Evolutionary conservation across 2,113 vertebrate species (phyloP).

Genomic region (Ammospiza caudacuta): DNA sequence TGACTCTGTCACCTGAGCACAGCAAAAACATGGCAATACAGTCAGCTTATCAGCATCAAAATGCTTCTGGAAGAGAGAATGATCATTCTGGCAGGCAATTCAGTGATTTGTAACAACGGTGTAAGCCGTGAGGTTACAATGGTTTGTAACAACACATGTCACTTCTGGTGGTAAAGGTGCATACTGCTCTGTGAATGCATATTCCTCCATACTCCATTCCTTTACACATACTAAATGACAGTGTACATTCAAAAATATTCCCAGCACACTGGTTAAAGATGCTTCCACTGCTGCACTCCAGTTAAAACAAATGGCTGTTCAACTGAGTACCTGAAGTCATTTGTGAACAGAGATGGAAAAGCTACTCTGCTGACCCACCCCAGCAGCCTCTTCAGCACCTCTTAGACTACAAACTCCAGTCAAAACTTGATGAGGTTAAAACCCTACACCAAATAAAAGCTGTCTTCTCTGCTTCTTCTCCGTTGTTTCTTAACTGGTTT

Average conservation of each 20-base stretch:
- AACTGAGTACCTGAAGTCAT: neutral
- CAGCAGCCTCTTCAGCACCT: neutral
- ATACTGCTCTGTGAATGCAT: neutral
- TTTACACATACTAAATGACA: neutral
- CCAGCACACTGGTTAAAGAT: neutral
- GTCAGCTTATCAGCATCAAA: neutral
- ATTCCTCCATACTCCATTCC: neutral
- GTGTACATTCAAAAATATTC: neutral
- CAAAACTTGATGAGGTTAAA: neutral
- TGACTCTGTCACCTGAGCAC: slow-evolving; percentile 85
- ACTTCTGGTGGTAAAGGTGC: neutral
- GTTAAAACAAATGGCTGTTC: neutral
- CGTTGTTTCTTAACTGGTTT: neutral
- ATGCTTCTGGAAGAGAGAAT: neutral
- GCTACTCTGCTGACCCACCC: neutral
- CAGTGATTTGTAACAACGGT: neutral
- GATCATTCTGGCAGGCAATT: neutral
- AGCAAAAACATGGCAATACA: neutral
- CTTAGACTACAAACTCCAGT: neutral
- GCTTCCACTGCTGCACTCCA: neutral
- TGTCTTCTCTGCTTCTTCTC: neutral
- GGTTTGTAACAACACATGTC: neutral
- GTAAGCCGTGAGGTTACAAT: neutral
- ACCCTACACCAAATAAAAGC: neutral
- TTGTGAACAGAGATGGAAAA: neutral